Evolutionary conservation across 2,113 vertebrate genomes (phyloP), one percentile per base, ranked within the genome.

Genomic region (Channa argus): DNA sequence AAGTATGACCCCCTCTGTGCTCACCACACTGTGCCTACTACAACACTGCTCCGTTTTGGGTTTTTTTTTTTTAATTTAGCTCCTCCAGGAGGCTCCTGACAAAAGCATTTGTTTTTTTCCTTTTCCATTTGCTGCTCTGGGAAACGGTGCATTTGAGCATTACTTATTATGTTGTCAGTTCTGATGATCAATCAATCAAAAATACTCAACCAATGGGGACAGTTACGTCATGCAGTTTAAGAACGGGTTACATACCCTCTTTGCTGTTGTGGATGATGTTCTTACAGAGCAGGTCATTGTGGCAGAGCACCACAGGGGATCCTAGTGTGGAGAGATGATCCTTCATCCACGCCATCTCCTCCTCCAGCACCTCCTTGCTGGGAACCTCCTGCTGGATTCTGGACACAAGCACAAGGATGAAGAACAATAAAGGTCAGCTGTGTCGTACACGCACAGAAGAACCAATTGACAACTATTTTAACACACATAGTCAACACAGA

Each of bases 201-300:
- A 41, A 41, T 41, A 41, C 44, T 49, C 9, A 0, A 5, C 12
- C n/a, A n/a, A n/a, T n/a, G n/a, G n/a, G n/a, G n/a, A n/a, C n/a
- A n/a, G n/a, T n/a, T n/a, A n/a, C n/a, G n/a, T n/a, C n/a, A n/a
- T n/a, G n/a, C n/a, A n/a, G n/a, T n/a, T 51, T 15, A 13, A 46
- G 12, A 4, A 8, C 38, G 11, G 10, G 33, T 8, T 14, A 34
- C 76, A 0, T 54, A 99, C 98, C 97, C 94, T 93, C 95, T 54
- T 94, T 88, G 34, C 86, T 54, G 41, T 98, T 94, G 55, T 98
- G 95, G 93, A 99, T 98, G 88, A 99, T 98, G 90, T 99, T 99
- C 90, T 99, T 99, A 94, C 97, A 98, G 71, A 99, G 96, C 58
- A 99, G 94, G 83, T 99, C 98, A 0, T 99, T 99, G 93, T 99